Conservation (phyloP, 1,140 invertebrate genomes). For the Heliconius nattereri region DNA sequence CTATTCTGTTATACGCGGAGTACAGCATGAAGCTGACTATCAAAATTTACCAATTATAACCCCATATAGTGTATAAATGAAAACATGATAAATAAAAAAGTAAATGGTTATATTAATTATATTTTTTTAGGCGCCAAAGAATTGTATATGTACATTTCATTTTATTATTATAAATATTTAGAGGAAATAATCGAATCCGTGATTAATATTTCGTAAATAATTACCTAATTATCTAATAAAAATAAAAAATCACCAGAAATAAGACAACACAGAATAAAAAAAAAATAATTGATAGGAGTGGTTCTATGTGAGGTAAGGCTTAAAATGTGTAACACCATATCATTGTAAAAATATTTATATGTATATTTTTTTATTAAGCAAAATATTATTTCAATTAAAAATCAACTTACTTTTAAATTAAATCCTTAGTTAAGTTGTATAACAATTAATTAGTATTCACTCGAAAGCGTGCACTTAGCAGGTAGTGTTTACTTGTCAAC, state of each 20-base stretch:
- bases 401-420: slow-evolving; percentile 22
- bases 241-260: background rate
- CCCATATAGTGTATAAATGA: no score
- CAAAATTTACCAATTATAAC: no score
- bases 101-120: no score
- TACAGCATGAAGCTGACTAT: no score
- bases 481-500: background rate
- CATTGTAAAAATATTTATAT: no score
- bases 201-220: background rate
- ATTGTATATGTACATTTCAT: background rate
- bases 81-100: no score
- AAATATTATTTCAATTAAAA: background rate
- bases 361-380: no score
- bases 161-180: background rate
- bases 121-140: no score
- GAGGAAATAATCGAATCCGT: no score
- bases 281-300: background rate
- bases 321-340: no score
- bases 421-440: slow-evolving; percentile 1
- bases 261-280: background rate
- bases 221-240: background rate
- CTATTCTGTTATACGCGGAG: no score
- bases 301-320: background rate
- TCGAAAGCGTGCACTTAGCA: background rate
- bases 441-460: slow-evolving; percentile 5